Base-by-base conservation (phyloP, 2,888 invertebrate genomes). In the Micoletzkya japonica region DNA sequence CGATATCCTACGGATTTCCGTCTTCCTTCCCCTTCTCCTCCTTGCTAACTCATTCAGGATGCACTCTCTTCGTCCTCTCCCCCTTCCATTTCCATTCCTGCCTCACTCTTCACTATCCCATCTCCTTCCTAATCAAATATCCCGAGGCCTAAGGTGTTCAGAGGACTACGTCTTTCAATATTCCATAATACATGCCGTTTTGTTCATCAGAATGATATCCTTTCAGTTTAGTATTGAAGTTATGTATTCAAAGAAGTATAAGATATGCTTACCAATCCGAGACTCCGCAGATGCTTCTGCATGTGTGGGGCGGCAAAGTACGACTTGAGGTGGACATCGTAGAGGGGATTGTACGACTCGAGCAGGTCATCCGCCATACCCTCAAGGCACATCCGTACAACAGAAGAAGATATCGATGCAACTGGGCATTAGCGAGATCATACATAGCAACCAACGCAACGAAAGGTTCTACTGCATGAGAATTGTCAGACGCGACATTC, bases 221-320 rank as follows among this genome's bases (percentile, higher is more conserved):
- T n/a, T n/a, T n/a, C n/a, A n/a, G n/a, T n/a, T n/a, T 44, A 44
- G 44, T 44, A 17, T 44, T 44, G 20, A 44, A 44, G 20, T 44
- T 44, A 44, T 10, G 44, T 44, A n/a, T n/a, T 44, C 44, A 44
- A 44, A 44, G 10, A 28, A 17, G 6, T 14, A 17, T 30, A 30
- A 14, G 10, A 10, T 17, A 30, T 30, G 7, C 59, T 72, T 44
- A 83, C 83, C 78, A 84, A 63, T 69, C 83, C 83, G 77, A 84
- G 76, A 49, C 77, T 78, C 4, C 79, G 74, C 63, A 84, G 76
- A 68, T 84, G 84, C 71, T 82, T 83, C 74, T 84, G 83, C 84
- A 84, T 84, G 72, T 84, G 83, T 30, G 84, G 83, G 59, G 78
- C 70, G 7, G 84, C 82, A 69, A 84, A 84, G 75, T 84, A 84